Conservation (phyloP, 2,113 vertebrate genomes). For the Syngnathus floridae region DNA sequence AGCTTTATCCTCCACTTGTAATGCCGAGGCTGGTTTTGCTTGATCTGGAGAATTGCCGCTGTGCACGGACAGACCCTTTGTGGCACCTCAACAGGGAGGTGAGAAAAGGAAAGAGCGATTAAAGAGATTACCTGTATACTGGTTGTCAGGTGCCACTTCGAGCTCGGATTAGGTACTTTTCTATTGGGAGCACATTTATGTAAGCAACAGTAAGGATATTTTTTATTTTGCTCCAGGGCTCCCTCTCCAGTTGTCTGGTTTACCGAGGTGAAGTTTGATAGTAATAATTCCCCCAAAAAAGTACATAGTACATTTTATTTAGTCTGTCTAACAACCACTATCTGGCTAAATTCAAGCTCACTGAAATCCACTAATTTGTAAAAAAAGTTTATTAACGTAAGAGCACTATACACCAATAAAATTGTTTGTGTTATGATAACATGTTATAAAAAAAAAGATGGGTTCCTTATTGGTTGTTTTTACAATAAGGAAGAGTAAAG, state of each 20-base stretch:
- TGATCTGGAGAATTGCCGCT: conserved; percentile 38
- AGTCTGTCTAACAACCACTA: neutral
- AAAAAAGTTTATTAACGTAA: neutral
- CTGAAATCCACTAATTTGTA: neutral
- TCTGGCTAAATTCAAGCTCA: neutral
- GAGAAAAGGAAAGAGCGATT: conserved; percentile 34
- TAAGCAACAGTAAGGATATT: neutral
- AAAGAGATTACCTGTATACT: conserved; percentile 36
- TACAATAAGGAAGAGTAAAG: too few species aligned
- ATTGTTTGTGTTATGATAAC: too few species aligned
- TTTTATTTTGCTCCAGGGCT: conserved; percentile 3
- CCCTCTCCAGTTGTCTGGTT: neutral
- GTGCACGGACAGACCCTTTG: conserved; percentile 23
- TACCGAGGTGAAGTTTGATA: neutral
- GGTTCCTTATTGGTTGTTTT: too few species aligned
- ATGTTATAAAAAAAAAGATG: too few species aligned
- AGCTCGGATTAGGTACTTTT: conserved; percentile 18
- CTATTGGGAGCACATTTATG: conserved; percentile 7
- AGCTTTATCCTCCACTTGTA: conserved; percentile 44
- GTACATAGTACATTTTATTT: neutral
- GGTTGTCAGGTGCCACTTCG: conserved; percentile 22
- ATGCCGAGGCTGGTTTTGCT: conserved; percentile 31
- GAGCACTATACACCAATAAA: neutral
- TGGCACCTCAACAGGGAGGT: conserved; percentile 26
- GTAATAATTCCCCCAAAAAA: neutral